Evolutionary conservation across 2,888 invertebrate genomes (phyloP).

Genomic region (Zygaena filipendulae): DNA sequence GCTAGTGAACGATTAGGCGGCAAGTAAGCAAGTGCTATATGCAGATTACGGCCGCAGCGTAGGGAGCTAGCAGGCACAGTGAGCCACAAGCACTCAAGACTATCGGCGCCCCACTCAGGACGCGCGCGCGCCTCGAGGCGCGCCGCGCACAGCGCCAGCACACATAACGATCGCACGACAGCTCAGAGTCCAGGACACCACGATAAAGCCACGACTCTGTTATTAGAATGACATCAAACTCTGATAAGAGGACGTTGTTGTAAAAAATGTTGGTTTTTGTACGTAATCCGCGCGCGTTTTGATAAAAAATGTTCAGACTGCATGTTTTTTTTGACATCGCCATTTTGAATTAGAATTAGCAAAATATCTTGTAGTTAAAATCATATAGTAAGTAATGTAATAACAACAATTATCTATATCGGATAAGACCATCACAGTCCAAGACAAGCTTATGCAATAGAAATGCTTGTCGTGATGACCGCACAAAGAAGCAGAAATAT

Average conservation of each 20-base stretch:
- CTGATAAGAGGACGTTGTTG: neutral
- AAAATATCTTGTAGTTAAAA: too few species aligned
- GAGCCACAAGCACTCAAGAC: slow-evolving; percentile 6
- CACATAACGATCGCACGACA: too few species aligned
- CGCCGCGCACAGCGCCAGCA: slow-evolving; percentile 3
- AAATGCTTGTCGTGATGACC: too few species aligned
- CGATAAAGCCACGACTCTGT: slow-evolving; percentile 1
- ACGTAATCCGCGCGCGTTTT: slow-evolving; percentile 1
- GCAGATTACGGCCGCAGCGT: neutral
- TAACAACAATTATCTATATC: too few species aligned
- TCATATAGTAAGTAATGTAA: too few species aligned
- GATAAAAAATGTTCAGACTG: slow-evolving; percentile 6
- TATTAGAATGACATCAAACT: slow-evolving; percentile 1
- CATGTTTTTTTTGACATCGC: too few species aligned
- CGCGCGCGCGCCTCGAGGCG: slow-evolving; percentile 2
- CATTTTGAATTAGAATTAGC: too few species aligned
- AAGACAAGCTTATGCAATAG: too few species aligned
- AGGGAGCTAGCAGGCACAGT: slow-evolving; percentile 1
- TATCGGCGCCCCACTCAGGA: slow-evolving; percentile 3
- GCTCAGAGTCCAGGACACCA: too few species aligned
- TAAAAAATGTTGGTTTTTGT: slow-evolving; percentile 1
- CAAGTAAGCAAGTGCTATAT: slow-evolving; percentile 7
- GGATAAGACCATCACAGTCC: too few species aligned
- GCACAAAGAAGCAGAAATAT: too few species aligned
- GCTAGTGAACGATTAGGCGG: slow-evolving; percentile 1